A percentile compares a stretch with the other conserved stretches of the same genome.
Conservation (phyloP, 2,888 invertebrate genomes). For the Stenurella melanura region DNA sequence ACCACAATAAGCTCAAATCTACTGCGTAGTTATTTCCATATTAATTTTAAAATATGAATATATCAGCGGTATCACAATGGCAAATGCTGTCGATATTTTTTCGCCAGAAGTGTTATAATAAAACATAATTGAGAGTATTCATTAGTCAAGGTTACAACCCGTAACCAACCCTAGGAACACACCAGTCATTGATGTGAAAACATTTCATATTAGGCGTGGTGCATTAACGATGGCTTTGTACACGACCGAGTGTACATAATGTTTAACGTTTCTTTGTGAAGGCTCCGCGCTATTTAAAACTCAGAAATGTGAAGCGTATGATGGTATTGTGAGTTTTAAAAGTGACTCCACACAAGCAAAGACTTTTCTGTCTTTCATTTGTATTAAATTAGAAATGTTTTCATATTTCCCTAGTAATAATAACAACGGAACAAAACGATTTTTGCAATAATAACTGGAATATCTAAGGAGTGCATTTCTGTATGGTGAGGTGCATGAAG, state of each 20-base stretch:
- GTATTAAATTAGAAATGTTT: slow-evolving; percentile 44
- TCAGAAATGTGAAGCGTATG: slow-evolving; percentile 44
- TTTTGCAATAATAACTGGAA: too few species aligned
- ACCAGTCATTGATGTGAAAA: slow-evolving; percentile 40
- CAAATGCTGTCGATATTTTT: slow-evolving; percentile 11
- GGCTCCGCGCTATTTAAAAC: slow-evolving; percentile 46
- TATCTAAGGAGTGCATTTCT: too few species aligned
- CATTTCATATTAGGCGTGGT: slow-evolving; percentile 59
- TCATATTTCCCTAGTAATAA: neutral
- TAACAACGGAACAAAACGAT: too few species aligned
- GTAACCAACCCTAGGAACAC: slow-evolving; percentile 14
- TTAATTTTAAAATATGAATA: neutral
- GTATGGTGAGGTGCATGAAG: too few species aligned
- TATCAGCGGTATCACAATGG: neutral
- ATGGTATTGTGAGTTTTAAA: slow-evolving; percentile 44
- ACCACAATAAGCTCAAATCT: too few species aligned
- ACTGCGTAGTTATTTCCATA: too few species aligned
- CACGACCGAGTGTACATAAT: slow-evolving; percentile 62
- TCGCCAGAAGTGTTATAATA: slow-evolving; percentile 3
- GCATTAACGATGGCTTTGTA: slow-evolving; percentile 61
- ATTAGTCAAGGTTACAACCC: slow-evolving; percentile 20
- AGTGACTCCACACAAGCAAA: slow-evolving; percentile 39
- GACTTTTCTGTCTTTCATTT: slow-evolving; percentile 31
- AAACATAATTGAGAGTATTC: slow-evolving; percentile 21
- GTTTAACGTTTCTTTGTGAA: slow-evolving; percentile 51